These are phyloP conservation scores for Climacteris rufus DNA, from an alignment of 2,113 vertebrate genomes.

Conservation along the genomic window DNA sequence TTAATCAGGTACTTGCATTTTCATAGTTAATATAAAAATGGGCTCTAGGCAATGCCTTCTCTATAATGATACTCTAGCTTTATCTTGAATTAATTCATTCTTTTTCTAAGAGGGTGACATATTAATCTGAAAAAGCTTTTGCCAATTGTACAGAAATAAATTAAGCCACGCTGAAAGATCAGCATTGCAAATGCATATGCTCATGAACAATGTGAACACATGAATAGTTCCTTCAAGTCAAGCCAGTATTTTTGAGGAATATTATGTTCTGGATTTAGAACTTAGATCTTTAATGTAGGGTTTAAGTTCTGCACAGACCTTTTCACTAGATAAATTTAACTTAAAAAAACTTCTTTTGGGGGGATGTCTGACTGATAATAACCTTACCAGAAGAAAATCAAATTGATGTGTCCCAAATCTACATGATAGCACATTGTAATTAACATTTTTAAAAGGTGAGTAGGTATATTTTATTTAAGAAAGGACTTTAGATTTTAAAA, in stretches of 20 bases:
- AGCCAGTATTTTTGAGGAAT: neutral
- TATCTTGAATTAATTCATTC: neutral
- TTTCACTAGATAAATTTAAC: neutral
- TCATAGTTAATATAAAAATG: slow-evolving; percentile 54
- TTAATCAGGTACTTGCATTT: slow-evolving; percentile 58
- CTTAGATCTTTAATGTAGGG: neutral
- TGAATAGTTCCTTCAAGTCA: neutral
- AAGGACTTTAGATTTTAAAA: neutral
- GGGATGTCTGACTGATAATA: neutral
- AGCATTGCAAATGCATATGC: neutral
- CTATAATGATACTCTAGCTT: neutral
- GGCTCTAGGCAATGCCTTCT: slow-evolving; percentile 32
- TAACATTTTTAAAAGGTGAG: neutral
- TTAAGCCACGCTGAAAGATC: neutral
- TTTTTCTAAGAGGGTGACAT: neutral
- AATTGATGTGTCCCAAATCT: neutral
- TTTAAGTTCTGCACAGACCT: slow-evolving; percentile 17
- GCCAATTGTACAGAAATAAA: neutral
- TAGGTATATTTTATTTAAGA: neutral
- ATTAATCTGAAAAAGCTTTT: neutral
- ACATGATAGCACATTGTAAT: neutral
- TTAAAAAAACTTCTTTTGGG: neutral
- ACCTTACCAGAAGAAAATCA: neutral
- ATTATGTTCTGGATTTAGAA: neutral
- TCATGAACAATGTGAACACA: neutral